Percentiles rank a stretch among this genome's conserved stretches.
These are phyloP conservation scores for Theristicus caerulescens DNA, from an alignment of 2,113 vertebrate genomes.

Conservation along the genomic window DNA sequence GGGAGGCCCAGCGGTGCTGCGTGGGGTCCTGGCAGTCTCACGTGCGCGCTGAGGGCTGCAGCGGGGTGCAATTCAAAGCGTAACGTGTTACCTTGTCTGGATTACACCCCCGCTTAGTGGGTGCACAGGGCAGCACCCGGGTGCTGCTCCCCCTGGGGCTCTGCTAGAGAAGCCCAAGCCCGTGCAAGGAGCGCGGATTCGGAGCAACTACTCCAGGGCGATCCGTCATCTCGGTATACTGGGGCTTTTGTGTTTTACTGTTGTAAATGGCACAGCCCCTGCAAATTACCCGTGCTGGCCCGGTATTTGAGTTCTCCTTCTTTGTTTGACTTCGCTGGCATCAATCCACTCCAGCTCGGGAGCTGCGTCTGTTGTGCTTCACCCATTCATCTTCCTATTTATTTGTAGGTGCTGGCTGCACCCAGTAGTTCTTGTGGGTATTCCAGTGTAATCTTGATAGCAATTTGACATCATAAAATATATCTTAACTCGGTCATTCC, in stretches of 20 bases:
- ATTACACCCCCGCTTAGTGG: background rate
- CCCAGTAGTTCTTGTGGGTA: background rate
- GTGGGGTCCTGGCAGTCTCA: background rate
- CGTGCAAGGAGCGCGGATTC: background rate
- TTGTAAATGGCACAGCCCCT: background rate
- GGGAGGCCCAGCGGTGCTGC: background rate
- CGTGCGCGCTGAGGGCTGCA: accelerated
- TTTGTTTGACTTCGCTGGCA: background rate
- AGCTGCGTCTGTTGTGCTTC: background rate
- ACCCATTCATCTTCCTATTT: background rate
- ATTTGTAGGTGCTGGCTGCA: background rate
- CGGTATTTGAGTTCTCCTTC: background rate
- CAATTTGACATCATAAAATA: background rate
- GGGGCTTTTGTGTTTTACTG: background rate
- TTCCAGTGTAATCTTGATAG: background rate
- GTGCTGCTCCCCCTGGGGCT: background rate
- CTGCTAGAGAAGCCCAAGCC: background rate
- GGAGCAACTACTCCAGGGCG: background rate
- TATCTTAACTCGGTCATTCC: background rate
- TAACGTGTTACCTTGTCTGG: no score
- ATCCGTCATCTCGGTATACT: background rate
- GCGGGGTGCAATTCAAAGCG: no score
- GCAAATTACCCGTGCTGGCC: background rate
- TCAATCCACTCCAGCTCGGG: background rate
- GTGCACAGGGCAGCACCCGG: background rate